Conservation (phyloP, 2,888 invertebrate species). For the Ornithoptera alexandrae region DNA sequence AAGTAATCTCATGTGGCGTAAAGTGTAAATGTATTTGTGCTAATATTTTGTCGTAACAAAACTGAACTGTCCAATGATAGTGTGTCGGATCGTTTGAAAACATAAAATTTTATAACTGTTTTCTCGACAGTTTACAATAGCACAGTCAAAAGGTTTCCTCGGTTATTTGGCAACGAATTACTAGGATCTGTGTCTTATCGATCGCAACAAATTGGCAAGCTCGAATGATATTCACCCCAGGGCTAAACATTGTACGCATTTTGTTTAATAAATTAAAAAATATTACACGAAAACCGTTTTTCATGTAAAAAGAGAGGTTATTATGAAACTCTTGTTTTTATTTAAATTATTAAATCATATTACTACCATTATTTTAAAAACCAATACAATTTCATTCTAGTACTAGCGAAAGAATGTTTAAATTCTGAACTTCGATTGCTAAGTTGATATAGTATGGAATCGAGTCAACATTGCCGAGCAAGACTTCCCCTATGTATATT, state of each 20-base stretch:
- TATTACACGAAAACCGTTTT: neutral
- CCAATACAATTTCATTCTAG: neutral
- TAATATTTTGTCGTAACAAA: neutral
- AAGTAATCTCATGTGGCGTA: no score
- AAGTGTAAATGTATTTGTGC: no score
- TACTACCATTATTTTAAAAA: no score
- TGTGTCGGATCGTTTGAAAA: constrained; percentile 6
- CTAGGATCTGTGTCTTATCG: constrained; percentile 17
- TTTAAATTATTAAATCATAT: no score
- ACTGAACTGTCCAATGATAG: neutral
- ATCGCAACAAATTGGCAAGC: constrained; percentile 25
- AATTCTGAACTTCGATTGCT: neutral
- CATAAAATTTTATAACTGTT: constrained; percentile 15
- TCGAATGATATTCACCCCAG: neutral
- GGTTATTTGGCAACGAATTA: constrained; percentile 25
- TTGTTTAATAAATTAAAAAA: constrained; percentile 3
- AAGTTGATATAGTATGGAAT: neutral
- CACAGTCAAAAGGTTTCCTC: constrained; percentile 15
- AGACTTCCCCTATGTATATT: neutral
- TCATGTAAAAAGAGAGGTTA: neutral
- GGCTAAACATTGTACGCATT: constrained; percentile 2
- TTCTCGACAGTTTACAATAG: constrained; percentile 9
- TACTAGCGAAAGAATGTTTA: neutral
- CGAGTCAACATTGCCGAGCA: neutral
- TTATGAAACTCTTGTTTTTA: neutral